phyloP scores from a whole-genome alignment of 2,797 vertebrate species.

The Ficedula albicollis region DNA sequence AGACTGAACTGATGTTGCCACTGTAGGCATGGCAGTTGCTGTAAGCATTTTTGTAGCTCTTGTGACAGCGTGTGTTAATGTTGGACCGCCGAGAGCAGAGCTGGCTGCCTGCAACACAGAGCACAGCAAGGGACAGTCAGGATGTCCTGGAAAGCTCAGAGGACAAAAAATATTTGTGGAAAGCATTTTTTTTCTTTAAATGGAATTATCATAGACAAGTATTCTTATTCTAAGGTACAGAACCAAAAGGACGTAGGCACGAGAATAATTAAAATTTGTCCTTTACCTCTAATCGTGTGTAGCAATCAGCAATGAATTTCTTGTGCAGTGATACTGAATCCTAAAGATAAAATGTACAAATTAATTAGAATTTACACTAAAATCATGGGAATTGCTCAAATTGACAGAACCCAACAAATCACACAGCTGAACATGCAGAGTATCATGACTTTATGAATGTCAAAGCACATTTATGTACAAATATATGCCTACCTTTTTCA shows the following conservation, averaged over 20 bases:
- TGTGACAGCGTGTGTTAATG: slow-evolving; percentile 96
- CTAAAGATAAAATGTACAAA: slow-evolving; percentile 69
- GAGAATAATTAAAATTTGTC: not conserved
- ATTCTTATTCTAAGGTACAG: not conserved
- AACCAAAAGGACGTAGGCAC: not conserved
- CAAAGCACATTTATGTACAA: not conserved
- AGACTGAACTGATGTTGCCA: slow-evolving; percentile 98
- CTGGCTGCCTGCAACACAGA: slow-evolving; percentile 86
- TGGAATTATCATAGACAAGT: not conserved
- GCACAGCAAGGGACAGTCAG: not conserved
- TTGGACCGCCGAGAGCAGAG: slow-evolving; percentile 95
- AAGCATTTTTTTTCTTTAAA: not conserved
- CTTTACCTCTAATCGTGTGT: slow-evolving; percentile 94
- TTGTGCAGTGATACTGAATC: slow-evolving; percentile 98
- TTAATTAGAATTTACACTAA: not conserved
- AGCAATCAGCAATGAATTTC: slow-evolving; percentile 99
- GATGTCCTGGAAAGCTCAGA: not conserved
- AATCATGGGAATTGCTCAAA: not conserved
- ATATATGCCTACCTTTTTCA: slow-evolving; percentile 88
- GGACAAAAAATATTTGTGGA: not conserved
- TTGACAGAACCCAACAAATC: not conserved
- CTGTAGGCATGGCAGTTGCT: slow-evolving; percentile 97
- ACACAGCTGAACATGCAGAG: not conserved
- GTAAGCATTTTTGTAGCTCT: slow-evolving; percentile 99
- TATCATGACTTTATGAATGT: not conserved